These are phyloP conservation scores for Stomatorhinus ivindoensis DNA, from an alignment of 2,113 vertebrate genomes.

Conservation along the genomic window DNA sequence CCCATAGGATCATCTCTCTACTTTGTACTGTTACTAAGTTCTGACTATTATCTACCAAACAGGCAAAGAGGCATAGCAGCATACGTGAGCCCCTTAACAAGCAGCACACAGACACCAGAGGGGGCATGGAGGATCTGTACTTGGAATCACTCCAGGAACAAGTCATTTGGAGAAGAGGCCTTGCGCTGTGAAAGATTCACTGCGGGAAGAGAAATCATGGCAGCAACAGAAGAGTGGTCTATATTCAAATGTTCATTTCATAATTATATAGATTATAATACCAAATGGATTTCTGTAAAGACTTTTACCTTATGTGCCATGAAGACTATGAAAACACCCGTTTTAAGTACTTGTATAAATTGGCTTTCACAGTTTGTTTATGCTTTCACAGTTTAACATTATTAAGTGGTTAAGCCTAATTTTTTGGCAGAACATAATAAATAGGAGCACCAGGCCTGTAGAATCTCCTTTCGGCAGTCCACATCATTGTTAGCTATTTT, in stretches of 20 bases:
- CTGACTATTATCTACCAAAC: not conserved
- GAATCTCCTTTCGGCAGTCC: not conserved
- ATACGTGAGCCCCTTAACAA: not conserved
- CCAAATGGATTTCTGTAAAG: not conserved
- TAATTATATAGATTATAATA: not conserved
- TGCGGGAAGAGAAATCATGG: not conserved
- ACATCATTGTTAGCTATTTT: not conserved
- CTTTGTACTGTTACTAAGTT: not conserved
- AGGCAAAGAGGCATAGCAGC: not conserved
- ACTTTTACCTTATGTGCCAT: not conserved
- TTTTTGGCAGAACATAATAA: not conserved
- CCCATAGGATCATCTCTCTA: not conserved
- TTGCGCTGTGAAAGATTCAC: slow-evolving; percentile 1
- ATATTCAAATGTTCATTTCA: not conserved
- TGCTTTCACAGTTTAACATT: not conserved
- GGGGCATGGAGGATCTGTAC: not conserved
- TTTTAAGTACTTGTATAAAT: not conserved
- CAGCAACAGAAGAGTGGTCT: not conserved
- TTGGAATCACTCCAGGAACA: slow-evolving; percentile 3
- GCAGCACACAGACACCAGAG: not conserved
- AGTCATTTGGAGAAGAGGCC: not conserved
- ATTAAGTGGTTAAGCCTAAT: not conserved
- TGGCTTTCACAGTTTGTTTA: not conserved
- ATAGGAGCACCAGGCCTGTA: not conserved
- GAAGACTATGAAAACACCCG: not conserved